These are phyloP conservation scores for Sussaba pulchella DNA, from an alignment of 2,888 invertebrate species.

Conservation along the genomic window DNA sequence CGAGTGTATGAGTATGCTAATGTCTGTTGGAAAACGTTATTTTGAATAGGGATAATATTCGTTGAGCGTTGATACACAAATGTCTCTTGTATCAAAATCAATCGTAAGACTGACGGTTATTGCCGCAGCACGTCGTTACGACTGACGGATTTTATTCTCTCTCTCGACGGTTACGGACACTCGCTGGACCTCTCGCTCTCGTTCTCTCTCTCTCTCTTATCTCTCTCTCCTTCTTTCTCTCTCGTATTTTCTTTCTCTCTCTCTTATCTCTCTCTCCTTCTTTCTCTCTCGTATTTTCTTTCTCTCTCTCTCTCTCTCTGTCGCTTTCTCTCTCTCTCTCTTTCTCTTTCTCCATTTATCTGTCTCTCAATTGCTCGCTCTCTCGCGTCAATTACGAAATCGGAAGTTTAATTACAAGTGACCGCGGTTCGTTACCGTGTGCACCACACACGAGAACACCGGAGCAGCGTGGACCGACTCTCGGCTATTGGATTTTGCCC, in stretches of 20 bases:
- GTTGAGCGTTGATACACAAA: slow-evolving; percentile 2
- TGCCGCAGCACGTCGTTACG: slow-evolving; percentile 47
- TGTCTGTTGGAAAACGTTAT: neutral
- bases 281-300: no score
- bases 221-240: no score
- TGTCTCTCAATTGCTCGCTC: slow-evolving; percentile 9
- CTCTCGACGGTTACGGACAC: no score
- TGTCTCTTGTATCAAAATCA: slow-evolving; percentile 26
- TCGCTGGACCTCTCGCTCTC: no score
- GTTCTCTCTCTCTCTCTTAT: no score
- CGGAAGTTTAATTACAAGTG: slow-evolving; percentile 64
- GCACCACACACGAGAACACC: slow-evolving; percentile 29
- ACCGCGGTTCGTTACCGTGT: slow-evolving; percentile 64
- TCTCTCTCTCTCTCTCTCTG: no score
- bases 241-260: no score
- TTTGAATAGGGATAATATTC: slow-evolving; percentile 19
- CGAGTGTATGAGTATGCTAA: neutral
- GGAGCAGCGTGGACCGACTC: slow-evolving; percentile 33
- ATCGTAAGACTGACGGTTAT: slow-evolving; percentile 55
- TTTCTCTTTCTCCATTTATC: no score
- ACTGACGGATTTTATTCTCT: slow-evolving; percentile 39
- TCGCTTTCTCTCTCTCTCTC: no score
- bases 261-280: no score
- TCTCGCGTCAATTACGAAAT: slow-evolving; percentile 58
- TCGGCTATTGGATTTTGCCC: slow-evolving; percentile 40